A percentile compares a stretch with the other conserved stretches of the same genome.
phyloP scores from a whole-genome alignment of 2,888 invertebrate genomes.

The Lasius fuliginosus region DNA sequence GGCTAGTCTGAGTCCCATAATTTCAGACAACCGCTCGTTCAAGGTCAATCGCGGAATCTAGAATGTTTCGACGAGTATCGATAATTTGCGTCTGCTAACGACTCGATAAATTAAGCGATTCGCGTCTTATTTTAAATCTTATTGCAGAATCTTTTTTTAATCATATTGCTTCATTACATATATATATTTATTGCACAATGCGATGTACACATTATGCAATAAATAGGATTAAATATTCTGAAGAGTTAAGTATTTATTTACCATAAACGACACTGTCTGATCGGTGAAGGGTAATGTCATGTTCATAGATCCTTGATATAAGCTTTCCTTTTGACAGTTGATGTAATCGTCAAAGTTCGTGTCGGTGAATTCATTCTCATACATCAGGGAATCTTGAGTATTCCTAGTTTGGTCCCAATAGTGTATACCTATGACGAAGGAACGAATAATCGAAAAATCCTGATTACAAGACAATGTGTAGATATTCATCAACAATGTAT shows the following conservation, averaged over 20 bases:
- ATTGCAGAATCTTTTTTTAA: not conserved
- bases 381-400: conserved; percentile 54
- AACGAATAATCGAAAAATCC: not conserved
- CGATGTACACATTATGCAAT: not conserved
- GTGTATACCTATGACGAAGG: conserved; percentile 71
- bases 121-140: conserved; percentile 12
- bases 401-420: conserved; percentile 75
- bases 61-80: conserved; percentile 41
- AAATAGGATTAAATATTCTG: not conserved
- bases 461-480: not conserved
- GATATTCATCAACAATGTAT: not conserved
- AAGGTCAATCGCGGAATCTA: conserved; percentile 75
- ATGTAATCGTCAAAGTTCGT: conserved; percentile 69
- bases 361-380: conserved; percentile 46
- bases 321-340: conserved; percentile 63
- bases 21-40: conserved; percentile 79
- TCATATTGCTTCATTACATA: not conserved
- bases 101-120: conserved; percentile 34
- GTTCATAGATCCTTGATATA: conserved; percentile 62
- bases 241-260: conserved; percentile 52
- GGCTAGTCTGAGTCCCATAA: conserved; percentile 78
- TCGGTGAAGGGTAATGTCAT: conserved; percentile 69
- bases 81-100: conserved; percentile 25
- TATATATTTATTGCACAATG: not conserved
- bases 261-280: conserved; percentile 71